phyloP scores from a whole-genome alignment of 2,888 invertebrate species.

The Diachrysia chrysitis region DNA sequence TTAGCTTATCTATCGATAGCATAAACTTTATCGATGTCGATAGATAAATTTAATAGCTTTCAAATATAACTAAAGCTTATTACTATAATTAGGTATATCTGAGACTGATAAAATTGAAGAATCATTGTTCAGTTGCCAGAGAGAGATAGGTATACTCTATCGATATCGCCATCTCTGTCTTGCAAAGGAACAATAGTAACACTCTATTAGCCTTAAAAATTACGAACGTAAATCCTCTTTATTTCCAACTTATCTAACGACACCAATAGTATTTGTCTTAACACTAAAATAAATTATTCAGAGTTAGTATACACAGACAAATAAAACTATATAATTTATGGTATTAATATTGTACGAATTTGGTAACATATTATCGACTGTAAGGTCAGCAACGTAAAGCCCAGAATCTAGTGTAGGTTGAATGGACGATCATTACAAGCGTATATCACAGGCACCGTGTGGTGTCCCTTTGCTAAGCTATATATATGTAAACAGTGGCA shows the following conservation, averaged over 20 bases:
- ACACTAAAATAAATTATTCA: conserved; percentile 53
- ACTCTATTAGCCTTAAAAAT: background rate
- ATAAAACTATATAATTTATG: conserved; percentile 53
- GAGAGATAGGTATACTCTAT: conserved; percentile 20
- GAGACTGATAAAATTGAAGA: conserved; percentile 13
- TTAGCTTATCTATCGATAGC: conserved; percentile 39
- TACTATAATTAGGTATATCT: conserved; percentile 8
- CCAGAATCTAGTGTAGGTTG: conserved; percentile 67
- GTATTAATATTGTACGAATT: conserved; percentile 55
- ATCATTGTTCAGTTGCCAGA: conserved; percentile 3
- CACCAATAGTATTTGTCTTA: conserved; percentile 42
- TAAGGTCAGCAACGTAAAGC: conserved; percentile 57
- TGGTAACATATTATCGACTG: conserved; percentile 47
- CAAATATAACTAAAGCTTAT: conserved; percentile 10
- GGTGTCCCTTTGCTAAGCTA: conserved; percentile 79
- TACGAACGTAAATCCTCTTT: conserved; percentile 1
- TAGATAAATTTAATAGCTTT: conserved; percentile 32
- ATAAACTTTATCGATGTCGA: conserved; percentile 47
- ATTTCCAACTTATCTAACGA: conserved; percentile 39
- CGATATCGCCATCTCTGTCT: conserved; percentile 28
- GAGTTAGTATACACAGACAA: conserved; percentile 51
- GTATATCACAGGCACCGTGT: conserved; percentile 84
- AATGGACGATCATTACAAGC: conserved; percentile 87
- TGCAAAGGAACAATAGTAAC: background rate
- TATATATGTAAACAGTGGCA: conserved; percentile 65